Percentiles rank a stretch among this genome's conserved stretches.
Conservation (phyloP, 2,888 invertebrate species). For the Pantelozetes paolii region DNA sequence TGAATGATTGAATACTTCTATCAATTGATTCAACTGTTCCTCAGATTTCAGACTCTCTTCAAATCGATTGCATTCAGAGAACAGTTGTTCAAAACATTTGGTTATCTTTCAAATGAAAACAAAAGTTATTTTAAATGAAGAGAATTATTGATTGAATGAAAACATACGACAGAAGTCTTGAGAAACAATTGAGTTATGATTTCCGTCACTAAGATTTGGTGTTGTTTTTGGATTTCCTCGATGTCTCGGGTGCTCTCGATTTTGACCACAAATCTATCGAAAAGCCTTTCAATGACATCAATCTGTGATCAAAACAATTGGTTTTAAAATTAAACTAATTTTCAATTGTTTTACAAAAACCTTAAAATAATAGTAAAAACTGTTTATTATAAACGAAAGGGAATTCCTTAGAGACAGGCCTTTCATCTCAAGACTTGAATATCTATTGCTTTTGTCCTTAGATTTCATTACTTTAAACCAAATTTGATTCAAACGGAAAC, state of each 20-base stretch:
- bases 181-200: slow-evolving; percentile 16
- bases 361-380: slow-evolving; percentile 4
- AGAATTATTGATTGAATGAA: background rate
- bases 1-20: background rate
- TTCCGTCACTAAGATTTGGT: background rate
- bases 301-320: background rate
- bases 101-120: background rate
- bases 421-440: background rate
- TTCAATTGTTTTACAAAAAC: background rate
- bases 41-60: background rate
- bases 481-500: slow-evolving; percentile 21
- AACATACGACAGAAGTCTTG: slow-evolving; percentile 10
- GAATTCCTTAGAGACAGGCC: background rate
- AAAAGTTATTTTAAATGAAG: background rate
- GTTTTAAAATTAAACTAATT: background rate
- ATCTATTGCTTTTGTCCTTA: background rate
- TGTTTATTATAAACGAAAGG: background rate
- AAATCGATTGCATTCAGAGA: background rate
- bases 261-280: background rate
- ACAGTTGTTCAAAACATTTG: slow-evolving; percentile 10
- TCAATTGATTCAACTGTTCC: background rate
- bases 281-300: slow-evolving; percentile 5
- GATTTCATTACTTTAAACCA: background rate
- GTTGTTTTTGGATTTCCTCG: slow-evolving; percentile 10
- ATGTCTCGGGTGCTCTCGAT: background rate